Conservation (phyloP, 2,797 vertebrate genomes). For the Tokudaia muenninki region DNA sequence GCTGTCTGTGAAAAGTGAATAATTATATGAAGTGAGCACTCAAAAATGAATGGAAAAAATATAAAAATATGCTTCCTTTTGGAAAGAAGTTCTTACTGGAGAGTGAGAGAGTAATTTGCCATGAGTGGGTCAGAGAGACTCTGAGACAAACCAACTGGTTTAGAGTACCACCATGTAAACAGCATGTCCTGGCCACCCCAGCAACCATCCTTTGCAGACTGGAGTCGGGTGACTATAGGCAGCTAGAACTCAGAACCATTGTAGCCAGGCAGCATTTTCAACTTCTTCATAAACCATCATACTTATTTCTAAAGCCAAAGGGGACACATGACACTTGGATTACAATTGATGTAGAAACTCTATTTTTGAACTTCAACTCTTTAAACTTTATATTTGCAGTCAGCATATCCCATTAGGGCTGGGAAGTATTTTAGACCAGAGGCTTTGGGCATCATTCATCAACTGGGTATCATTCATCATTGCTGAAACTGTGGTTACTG, state of each 20-base stretch:
- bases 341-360: slow-evolving; percentile 49
- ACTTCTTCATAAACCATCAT: slow-evolving; percentile 8
- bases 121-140: slow-evolving; percentile 1
- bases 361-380: slow-evolving; percentile 67
- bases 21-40: slow-evolving; percentile 65
- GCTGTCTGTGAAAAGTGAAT: slow-evolving; percentile 55
- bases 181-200: neutral
- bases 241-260: slow-evolving; percentile 24
- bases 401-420: slow-evolving; percentile 29
- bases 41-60: slow-evolving; percentile 71
- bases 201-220: slow-evolving; percentile 16
- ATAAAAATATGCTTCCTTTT: slow-evolving; percentile 31
- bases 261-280: slow-evolving; percentile 39
- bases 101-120: slow-evolving; percentile 39
- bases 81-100: slow-evolving; percentile 60
- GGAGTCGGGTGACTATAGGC: neutral
- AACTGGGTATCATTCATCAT: slow-evolving; percentile 17
- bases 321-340: slow-evolving; percentile 13
- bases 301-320: slow-evolving; percentile 40
- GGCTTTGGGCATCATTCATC: slow-evolving; percentile 29
- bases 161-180: neutral
- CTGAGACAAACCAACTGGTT: slow-evolving; percentile 38
- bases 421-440: slow-evolving; percentile 53
- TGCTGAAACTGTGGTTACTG: slow-evolving; percentile 34
- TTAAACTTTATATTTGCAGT: slow-evolving; percentile 39